Evolutionary conservation across 1,140 invertebrate genomes (phyloP).

Genomic region (Vanessa atalanta): DNA sequence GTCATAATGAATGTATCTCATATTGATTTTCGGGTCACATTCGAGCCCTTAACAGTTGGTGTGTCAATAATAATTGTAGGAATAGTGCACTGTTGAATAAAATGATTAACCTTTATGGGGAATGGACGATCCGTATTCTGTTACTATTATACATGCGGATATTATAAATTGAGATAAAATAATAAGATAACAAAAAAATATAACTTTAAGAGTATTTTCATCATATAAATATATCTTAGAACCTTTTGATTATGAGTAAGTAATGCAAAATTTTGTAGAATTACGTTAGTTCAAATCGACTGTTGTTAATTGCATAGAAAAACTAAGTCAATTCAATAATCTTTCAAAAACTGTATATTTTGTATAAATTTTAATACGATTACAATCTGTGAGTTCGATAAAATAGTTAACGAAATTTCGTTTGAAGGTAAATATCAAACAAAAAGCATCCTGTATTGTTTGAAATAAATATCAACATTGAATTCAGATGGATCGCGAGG

Average conservation of each 20-base stretch:
- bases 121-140: conserved; percentile 21
- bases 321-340: background rate
- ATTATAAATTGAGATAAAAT: conserved; percentile 7
- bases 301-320: background rate
- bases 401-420: background rate
- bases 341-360: background rate
- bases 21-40: conserved; percentile 68
- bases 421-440: conserved; percentile 11
- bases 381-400: background rate
- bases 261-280: no score
- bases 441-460: conserved; percentile 61
- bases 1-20: conserved; percentile 18
- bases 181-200: background rate
- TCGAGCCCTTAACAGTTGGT: conserved; percentile 60
- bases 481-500: conserved; percentile 61
- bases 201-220: no score
- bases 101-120: conserved; percentile 67
- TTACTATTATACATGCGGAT: conserved; percentile 33
- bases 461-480: conserved; percentile 72
- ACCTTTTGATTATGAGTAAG: no score
- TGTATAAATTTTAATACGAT: conserved; percentile 1
- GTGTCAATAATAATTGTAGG: conserved; percentile 72
- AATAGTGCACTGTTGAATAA: conserved; percentile 71
- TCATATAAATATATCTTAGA: no score
- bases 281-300: no score